Evolutionary conservation across 1,140 invertebrate genomes (phyloP).

Genomic region (Geopemphigus sp.): DNA sequence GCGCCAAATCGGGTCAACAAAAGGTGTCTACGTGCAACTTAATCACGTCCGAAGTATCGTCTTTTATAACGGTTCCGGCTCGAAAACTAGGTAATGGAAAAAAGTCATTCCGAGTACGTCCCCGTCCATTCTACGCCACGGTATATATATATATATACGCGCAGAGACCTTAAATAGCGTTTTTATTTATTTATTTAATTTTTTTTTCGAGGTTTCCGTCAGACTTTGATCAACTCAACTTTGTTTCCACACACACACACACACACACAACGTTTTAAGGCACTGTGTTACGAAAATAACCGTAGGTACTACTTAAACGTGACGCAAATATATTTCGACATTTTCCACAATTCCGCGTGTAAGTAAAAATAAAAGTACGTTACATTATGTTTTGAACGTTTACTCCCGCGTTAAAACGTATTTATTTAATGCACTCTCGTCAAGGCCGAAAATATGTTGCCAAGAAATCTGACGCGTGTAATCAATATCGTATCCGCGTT

Average conservation of each 20-base stretch:
- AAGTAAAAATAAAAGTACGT: too few relatives aligned
- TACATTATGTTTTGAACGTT: too few relatives aligned
- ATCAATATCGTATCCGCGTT: too few relatives aligned
- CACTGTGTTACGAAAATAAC: too few relatives aligned
- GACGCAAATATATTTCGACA: too few relatives aligned
- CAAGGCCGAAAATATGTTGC: too few relatives aligned
- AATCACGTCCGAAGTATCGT: conserved; percentile 7
- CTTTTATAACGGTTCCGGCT: conserved; percentile 17
- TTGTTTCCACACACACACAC: not conserved
- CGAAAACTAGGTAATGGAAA: conserved; percentile 38
- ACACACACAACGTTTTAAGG: not conserved
- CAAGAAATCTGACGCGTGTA: too few relatives aligned
- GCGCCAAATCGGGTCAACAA: conserved; percentile 17
- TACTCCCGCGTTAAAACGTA: too few relatives aligned
- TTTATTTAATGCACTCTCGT: too few relatives aligned
- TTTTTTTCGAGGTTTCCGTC: not conserved
- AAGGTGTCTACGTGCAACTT: conserved; percentile 23
- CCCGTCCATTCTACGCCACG: not conserved
- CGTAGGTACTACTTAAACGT: too few relatives aligned
- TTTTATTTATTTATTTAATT: too few relatives aligned
- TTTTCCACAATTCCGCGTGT: too few relatives aligned
- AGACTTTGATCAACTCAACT: not conserved
- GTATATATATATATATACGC: not conserved
- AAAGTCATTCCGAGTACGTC: conserved; percentile 25
- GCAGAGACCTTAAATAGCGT: not conserved